Evolutionary conservation across 2,113 vertebrate genomes (phyloP), one percentile per base, ranked within the genome.

Genomic region (Psittacus erithacus): DNA sequence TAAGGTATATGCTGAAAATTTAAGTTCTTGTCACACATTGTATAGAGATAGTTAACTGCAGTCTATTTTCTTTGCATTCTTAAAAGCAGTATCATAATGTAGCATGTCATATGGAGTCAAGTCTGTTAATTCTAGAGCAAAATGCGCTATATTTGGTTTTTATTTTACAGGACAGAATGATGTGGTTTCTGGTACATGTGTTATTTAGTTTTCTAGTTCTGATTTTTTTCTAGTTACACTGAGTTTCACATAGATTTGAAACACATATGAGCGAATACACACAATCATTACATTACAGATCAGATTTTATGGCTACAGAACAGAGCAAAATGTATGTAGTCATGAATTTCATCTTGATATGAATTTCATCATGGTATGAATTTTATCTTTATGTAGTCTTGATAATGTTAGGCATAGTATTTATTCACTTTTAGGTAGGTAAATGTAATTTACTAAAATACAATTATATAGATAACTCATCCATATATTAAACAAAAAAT

Each of bases 211-310:
- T 91, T 49, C 31, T 65, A 38, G 9, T 73, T 77, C n/a, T 29
- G 9, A 14, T 80, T 76, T 86, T 82, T 85, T 94, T 55, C 38
- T 55, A 29, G 47, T 17, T 50, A 44, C 10, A 22, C n/a, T 75
- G 38, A 46, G 7, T 73, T 93, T 73, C 24, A 41, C 41, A 6
- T 57, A 43, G 10, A 38, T 88, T 88, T 81, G 49, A 83, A 31
- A 39, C 31, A 31, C 4, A 20, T 4, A 23, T 10, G 8, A n/a
- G 55, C 2, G 4, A 57, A 57, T n/a, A 18, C 4, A 19, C 2
- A 17, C 16, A 16, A 11, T 33, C 29, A 31, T 39, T 62, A 49
- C 19, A 12, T 44, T 69, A 35, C 22, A 83, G 63, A 57, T 80
- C 47, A 39, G 13, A 41, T 87, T 74, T 79, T 59, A 46, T 38